These are phyloP conservation scores for Glossosoma conforme DNA, from an alignment of 1,140 invertebrate genomes.

Conservation along the genomic window DNA sequence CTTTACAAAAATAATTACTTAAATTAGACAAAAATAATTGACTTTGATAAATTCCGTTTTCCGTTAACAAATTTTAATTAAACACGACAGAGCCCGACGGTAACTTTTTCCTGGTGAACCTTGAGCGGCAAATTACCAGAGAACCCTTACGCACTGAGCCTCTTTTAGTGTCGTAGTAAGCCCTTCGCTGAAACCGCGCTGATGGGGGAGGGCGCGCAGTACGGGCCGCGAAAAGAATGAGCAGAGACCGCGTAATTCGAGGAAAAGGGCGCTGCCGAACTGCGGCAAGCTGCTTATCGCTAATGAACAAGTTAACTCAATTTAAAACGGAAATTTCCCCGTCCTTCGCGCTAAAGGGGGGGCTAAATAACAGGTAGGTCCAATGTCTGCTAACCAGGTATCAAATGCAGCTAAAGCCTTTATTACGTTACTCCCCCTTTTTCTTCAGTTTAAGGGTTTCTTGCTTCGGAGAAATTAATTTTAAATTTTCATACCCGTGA, in stretches of 20 bases:
- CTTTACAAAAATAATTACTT: not conserved
- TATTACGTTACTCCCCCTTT: too few species aligned
- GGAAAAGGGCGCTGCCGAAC: not conserved
- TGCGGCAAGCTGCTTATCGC: conserved; percentile 30
- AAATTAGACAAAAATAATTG: not conserved
- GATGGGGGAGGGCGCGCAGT: not conserved
- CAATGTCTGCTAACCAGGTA: conserved; percentile 5
- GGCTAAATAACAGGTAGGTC: conserved; percentile 24
- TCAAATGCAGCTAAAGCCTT: too few species aligned
- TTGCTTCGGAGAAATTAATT: too few species aligned
- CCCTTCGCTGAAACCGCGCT: not conserved
- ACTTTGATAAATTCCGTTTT: not conserved
- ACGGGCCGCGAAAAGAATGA: conserved; percentile 1
- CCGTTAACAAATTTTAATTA: too few species aligned
- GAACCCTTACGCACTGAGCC: not conserved
- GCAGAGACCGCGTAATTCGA: not conserved
- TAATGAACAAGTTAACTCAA: conserved; percentile 33
- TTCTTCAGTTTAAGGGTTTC: too few species aligned
- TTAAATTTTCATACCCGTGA: too few species aligned
- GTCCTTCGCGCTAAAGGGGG: conserved; percentile 4
- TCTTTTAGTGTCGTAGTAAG: not conserved
- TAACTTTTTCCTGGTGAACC: too few species aligned
- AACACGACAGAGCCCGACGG: too few species aligned
- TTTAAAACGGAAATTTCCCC: conserved; percentile 30
- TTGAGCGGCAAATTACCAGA: too few species aligned